Base-by-base conservation (phyloP, 2,888 invertebrate species). In the Timema cristinae region DNA sequence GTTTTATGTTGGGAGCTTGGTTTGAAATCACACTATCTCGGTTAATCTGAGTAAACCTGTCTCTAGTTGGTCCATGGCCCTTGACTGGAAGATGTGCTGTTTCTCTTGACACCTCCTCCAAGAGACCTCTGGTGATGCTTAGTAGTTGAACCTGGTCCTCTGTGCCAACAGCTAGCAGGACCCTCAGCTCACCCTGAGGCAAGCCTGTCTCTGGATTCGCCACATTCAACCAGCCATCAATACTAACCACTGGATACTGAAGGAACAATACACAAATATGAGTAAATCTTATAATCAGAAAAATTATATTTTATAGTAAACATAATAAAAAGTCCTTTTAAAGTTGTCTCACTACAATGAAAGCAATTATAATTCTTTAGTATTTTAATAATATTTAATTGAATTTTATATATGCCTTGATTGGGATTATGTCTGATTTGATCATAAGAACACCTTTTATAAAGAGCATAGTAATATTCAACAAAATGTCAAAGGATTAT, bases 201-300 rank as follows among this genome's bases (percentile, higher is more conserved):
- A 81, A 79, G 52, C 84, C 83, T 11, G 82, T 82, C 48, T 82
- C 78, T 50, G 84, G 82, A 76, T 84, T 81, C 4, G 81, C 77
- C 69, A 89, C 84, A 9, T 86, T 81, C 66, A 86, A 83, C 87
- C 87, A 88, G 77, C 85, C 85, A 78, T 89, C 88, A 11, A 86
- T 84, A 66, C 86, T 86, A 76, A 88, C 85, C 10, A 88, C 85
- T 47, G 89, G 89, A 75, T 86, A 79, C 86, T 88, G 75, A 72
- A 69, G 47, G 11, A 51, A 61, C 10, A 54, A 16, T 32, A n/a
- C 59, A 59, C 5, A 59, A 10, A 13, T 52, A 52, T 52, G 54
- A 52, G 4, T 52, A 32, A 32, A 32, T n/a, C 54, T 54, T n/a
- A 54, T 4, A 13, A 2, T 11, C 54, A 54, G 11, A 54, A 54